phyloP scores from a whole-genome alignment of 2,113 vertebrate genomes.

The Pycnonotus jocosus region DNA sequence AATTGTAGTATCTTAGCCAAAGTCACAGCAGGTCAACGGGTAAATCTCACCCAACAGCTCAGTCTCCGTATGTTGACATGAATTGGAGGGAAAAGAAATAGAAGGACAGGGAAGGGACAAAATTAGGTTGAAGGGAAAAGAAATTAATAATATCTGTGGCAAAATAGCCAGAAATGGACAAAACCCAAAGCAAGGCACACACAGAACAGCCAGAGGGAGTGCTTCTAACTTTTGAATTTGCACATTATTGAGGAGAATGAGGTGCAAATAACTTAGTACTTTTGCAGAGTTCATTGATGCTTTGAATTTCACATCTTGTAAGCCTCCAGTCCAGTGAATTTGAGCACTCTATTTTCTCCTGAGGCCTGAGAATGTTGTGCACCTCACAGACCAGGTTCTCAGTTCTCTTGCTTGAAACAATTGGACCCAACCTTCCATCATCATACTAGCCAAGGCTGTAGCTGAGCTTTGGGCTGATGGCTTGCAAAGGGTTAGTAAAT shows the following conservation, averaged over 20 bases:
- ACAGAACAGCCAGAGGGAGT: neutral
- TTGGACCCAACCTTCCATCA: neutral
- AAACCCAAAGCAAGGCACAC: neutral
- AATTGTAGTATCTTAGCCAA: conserved; percentile 6
- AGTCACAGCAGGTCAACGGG: neutral
- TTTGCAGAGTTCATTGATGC: neutral
- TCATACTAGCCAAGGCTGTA: neutral
- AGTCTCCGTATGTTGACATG: neutral
- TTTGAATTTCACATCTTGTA: neutral
- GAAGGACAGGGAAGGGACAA: neutral
- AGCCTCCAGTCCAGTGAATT: neutral
- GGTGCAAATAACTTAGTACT: neutral
- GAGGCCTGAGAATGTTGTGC: neutral
- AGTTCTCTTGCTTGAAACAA: neutral
- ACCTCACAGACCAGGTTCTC: neutral
- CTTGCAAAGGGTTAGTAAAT: neutral
- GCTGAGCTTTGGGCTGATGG: neutral
- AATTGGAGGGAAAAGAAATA: neutral
- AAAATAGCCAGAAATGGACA: neutral
- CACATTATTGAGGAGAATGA: neutral
- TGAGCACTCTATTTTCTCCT: neutral
- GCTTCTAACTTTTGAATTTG: neutral
- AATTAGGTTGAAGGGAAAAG: neutral
- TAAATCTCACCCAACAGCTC: conserved; percentile 10
- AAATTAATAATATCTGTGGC: neutral